Conservation (phyloP, 2,113 vertebrate species). For the Coturnix japonica region DNA sequence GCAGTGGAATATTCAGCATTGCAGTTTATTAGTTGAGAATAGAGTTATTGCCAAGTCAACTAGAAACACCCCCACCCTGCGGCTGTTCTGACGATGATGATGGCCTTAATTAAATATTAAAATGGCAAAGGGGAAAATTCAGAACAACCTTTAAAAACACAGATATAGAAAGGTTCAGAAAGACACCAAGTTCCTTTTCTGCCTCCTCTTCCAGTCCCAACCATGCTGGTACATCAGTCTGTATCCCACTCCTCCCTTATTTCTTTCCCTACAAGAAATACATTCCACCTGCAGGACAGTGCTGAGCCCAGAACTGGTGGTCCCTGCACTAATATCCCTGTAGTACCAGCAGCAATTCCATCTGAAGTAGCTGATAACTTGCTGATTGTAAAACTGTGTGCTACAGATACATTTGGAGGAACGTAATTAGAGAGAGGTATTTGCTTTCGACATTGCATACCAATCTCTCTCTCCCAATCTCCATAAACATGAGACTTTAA, state of each 20-base stretch:
- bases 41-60: constrained; percentile 31
- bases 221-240: not conserved
- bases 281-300: not conserved
- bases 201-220: too few species aligned
- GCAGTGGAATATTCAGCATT: not conserved
- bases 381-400: not conserved
- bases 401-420: not conserved
- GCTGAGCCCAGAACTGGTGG: not conserved
- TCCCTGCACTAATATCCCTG: not conserved
- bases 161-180: not conserved
- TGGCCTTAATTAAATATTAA: constrained; percentile 34
- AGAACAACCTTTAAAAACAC: not conserved
- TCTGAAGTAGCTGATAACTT: not conserved
- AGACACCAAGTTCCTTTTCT: not conserved
- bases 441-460: not conserved
- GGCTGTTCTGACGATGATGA: not conserved
- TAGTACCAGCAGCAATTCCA: not conserved
- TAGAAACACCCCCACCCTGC: not conserved
- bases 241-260: not conserved
- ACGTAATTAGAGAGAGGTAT: not conserved
- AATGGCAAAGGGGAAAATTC: not conserved
- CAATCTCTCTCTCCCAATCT: not conserved
- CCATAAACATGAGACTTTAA: not conserved
- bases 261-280: not conserved
- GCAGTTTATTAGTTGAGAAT: constrained; percentile 47